phyloP scores from a whole-genome alignment of 2,888 invertebrate genomes.

The Ectobius pallidus region DNA sequence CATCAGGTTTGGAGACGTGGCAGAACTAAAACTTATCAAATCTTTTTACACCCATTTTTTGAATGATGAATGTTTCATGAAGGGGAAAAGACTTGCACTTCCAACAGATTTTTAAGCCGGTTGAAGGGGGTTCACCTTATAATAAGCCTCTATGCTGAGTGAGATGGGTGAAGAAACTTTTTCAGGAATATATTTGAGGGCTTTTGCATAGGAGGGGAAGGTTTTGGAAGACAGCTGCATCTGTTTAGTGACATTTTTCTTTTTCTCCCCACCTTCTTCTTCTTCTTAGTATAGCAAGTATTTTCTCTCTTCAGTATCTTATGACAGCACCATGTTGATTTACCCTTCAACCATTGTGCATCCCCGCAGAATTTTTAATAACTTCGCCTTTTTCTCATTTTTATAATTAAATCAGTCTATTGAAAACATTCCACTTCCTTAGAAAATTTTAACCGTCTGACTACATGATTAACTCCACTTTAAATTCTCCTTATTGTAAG shows the following conservation, averaged over 20 bases:
- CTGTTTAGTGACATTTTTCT: slow-evolving; percentile 16
- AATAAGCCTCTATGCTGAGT: not conserved
- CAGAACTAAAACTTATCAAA: slow-evolving; percentile 3
- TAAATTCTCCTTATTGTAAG: too few relatives aligned
- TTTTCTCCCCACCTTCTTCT: not conserved
- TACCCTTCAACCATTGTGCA: too few relatives aligned
- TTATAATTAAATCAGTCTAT: too few relatives aligned
- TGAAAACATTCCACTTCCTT: too few relatives aligned
- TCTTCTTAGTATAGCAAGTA: too few relatives aligned
- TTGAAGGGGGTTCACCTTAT: not conserved
- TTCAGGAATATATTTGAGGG: slow-evolving; percentile 7
- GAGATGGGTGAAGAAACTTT: not conserved
- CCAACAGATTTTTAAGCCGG: slow-evolving; percentile 13
- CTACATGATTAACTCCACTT: too few relatives aligned
- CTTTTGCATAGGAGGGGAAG: slow-evolving; percentile 19
- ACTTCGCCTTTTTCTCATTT: too few relatives aligned
- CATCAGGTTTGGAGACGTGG: slow-evolving; percentile 1
- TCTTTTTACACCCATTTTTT: slow-evolving; percentile 7
- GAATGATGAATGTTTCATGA: slow-evolving; percentile 18
- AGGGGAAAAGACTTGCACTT: not conserved
- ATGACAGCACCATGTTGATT: too few relatives aligned
- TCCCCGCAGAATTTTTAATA: too few relatives aligned
- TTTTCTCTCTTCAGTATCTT: not conserved
- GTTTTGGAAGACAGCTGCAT: slow-evolving; percentile 17
- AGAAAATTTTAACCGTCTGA: too few relatives aligned